Evolutionary conservation across 1,140 invertebrate genomes (phyloP).

Genomic region (Drosophila fuyamai): DNA sequence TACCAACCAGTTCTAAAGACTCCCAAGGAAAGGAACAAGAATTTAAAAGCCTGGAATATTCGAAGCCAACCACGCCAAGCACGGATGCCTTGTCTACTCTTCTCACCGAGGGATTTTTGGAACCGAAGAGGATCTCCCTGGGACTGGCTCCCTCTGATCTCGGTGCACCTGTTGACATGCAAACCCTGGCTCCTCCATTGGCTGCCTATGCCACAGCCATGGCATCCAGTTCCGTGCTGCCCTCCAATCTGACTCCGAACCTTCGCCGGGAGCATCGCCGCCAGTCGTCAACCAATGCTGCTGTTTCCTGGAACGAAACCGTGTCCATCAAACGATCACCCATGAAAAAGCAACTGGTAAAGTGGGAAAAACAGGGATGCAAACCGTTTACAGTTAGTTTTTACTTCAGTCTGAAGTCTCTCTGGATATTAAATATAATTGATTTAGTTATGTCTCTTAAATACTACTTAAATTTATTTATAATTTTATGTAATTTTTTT

Average conservation of each 20-base stretch:
- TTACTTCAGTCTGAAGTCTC: too few species aligned
- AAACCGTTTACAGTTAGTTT: background rate
- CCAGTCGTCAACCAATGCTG: constrained; percentile 80
- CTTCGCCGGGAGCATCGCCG: constrained; percentile 68
- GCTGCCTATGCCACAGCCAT: constrained; percentile 59
- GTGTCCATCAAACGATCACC: constrained; percentile 76
- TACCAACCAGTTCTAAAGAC: constrained; percentile 20
- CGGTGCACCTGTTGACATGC: constrained; percentile 24
- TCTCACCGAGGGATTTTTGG: constrained; percentile 93
- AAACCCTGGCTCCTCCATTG: constrained; percentile 55
- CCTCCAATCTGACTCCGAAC: constrained; percentile 66
- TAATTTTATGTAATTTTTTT: background rate
- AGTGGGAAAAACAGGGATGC: constrained; percentile 5
- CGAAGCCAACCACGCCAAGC: constrained; percentile 90
- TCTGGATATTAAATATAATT: too few species aligned
- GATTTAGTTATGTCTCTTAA: background rate
- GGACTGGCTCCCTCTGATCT: constrained; percentile 87
- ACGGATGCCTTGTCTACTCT: constrained; percentile 92
- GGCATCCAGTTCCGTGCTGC: constrained; percentile 48
- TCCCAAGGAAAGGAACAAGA: background rate
- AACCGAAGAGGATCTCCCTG: constrained; percentile 85
- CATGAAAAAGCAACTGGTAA: constrained; percentile 66
- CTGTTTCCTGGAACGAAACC: constrained; percentile 83
- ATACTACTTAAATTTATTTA: too few species aligned
- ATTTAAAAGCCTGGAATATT: constrained; percentile 16